Percentiles rank a stretch among this genome's conserved stretches.
phyloP scores from a whole-genome alignment of 2,113 vertebrate species.

The Archilochus colubris region DNA sequence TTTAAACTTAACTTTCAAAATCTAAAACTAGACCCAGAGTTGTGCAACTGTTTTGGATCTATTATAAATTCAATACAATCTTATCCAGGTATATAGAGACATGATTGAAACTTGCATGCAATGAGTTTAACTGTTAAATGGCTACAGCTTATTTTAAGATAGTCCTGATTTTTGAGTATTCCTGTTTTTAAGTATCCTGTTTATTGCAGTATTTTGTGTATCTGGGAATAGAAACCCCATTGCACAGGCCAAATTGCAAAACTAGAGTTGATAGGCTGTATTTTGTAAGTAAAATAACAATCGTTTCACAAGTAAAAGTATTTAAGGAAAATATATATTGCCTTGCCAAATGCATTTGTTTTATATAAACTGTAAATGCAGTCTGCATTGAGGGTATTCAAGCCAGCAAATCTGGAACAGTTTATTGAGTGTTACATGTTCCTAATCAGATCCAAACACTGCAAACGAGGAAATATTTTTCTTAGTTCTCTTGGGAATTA shows the following conservation, averaged over 20 bases:
- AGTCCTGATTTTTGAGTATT: background rate
- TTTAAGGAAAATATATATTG: constrained; percentile 1
- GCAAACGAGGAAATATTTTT: constrained; percentile 23
- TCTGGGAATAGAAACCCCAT: background rate
- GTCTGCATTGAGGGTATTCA: constrained; percentile 10
- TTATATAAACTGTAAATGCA: constrained; percentile 31
- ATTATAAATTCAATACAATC: background rate
- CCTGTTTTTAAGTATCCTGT: background rate
- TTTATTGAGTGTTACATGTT: constrained; percentile 1
- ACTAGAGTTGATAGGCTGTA: background rate
- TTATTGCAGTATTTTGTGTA: background rate
- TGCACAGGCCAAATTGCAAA: background rate
- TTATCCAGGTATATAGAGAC: background rate
- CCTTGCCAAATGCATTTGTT: constrained; percentile 42
- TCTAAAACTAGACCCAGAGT: background rate
- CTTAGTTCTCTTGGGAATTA: constrained; percentile 32
- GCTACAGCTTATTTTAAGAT: background rate
- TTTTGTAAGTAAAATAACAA: constrained; percentile 1
- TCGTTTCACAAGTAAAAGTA: background rate
- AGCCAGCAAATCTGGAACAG: constrained; percentile 59
- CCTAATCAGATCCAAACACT: constrained; percentile 51
- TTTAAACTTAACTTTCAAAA: background rate
- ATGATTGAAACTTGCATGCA: background rate
- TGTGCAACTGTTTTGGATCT: background rate
- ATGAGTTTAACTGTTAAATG: background rate